Evolutionary conservation across 2,797 vertebrate species (phyloP), one percentile per base, ranked within the genome.

Genomic region (Oreochromis grahami): DNA sequence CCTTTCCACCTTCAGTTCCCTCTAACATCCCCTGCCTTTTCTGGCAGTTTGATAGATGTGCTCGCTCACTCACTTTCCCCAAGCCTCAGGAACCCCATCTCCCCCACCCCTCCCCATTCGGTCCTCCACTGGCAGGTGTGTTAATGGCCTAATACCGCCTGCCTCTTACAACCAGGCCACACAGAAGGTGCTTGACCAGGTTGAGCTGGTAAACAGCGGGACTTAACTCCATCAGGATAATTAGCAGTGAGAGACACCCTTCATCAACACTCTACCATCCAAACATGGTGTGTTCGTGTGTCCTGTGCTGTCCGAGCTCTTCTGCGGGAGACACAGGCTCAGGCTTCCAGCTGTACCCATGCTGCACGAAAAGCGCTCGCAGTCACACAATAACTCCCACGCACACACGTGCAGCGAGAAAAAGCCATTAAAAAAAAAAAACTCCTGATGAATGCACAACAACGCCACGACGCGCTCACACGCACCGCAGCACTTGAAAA

Each of bases 191-290:
- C 87, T 85, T 88, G 92, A 85, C 85, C 81, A 81, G 78, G 84
- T 45, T 79, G 87, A 89, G 79, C 85, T 79, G 92, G 84, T 91
- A 89, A 91, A 92, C 93, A 90, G 91, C 88, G 32, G 88, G 93
- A 92, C 90, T 94, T 93, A 94, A 92, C 88, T 92, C 82, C 79
- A 60, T 93, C 87, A 89, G 82, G 83, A 89, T 96, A 93, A 95
- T 94, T 91, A 93, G 80, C 79, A 74, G 86, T 88, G 87, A 94
- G 78, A 89, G 76, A 85, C 81, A 56, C 74, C 70, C 87, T 88
- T 86, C 86, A 77, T 58, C 84, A 91, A 92, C 90, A 84, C 72
- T 81, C 80, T 60, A 80, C 29, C 72, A 78, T 21, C 83, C 74
- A 76, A 84, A 85, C 80, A 76, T 48, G 51, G 52, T 74, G 79